Evolutionary conservation across 1,140 invertebrate species (phyloP), one percentile per base, ranked within the genome.

Genomic region (Drosophila leontia): DNA sequence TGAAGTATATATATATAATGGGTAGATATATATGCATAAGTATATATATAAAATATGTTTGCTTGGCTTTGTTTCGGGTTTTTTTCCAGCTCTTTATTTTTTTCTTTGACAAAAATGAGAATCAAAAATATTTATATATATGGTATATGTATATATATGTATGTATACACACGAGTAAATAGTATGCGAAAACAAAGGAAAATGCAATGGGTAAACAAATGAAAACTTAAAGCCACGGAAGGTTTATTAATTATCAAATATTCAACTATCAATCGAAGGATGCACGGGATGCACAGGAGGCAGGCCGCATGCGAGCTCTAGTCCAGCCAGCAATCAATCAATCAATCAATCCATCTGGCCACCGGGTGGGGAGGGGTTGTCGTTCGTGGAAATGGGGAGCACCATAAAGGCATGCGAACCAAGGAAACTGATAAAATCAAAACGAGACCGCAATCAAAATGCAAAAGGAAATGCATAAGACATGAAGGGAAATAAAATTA

Each of bases 1-100:
- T 91, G 84, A 76, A 71, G 76, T 82, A 86, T 74, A 67, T 77
- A 76, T 78, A 55, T 60, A 67, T 80, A 64, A 78, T 60, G 58
- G 42, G 59, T 59, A 67, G 32, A 77, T 75, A 86, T 60, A 86
- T 82, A 79, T 85, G 62, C 82, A 84, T 78, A 76, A 60, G 34
- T 80, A 80, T 75, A 67, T 79, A 80, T 70, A 65, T 65, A 70
- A 62, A 65, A 67, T 62, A 75, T 56, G 45, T 75, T 61, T 58
- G 67, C 67, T 75, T 75, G 50, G 56, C 39, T 74, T 60, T 41
- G 39, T 35, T 71, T 53, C 7, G 39, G 34, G 51, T 12, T 56
- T 56, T 47, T 19, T 23, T 23, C 23, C 17, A 35, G 63, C 15
- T 50, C 42, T 56, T 41, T 55, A 61, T 23, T 56, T 15, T 39